Base-by-base conservation (phyloP, 2,113 vertebrate genomes). In the Varanus salvator region DNA sequence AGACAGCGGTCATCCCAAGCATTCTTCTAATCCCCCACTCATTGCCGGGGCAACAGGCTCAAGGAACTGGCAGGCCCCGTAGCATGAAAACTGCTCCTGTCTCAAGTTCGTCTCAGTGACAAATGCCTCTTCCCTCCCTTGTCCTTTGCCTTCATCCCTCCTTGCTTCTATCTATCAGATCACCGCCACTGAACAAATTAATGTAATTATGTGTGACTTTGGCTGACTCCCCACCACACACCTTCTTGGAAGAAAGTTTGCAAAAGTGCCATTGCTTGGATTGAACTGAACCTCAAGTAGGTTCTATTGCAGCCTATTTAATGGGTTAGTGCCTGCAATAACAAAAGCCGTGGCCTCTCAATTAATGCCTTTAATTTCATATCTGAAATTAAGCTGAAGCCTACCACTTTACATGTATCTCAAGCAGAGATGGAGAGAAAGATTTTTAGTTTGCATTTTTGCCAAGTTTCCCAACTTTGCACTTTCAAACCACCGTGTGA, bases 1-100 rank as follows among this genome's bases (percentile, higher is more conserved):
- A 97, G 97, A 97, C 96, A 94, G 95, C 93, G 96, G 95, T 91
- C 0, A 90, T 96, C 96, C 96, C 93, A 96, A 44, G 95, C 97
- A 97, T 98, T 98, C 97, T 96, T 95, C 87, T 97, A 96, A 96
- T 96, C 96, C 95, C 93, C 94, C 95, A 97, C 95, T 96, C 97
- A 98, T 98, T 87, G 90, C 97, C 97, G 91, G 77, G 97, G 97
- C 97, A 98, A 98, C 98, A 95, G 95, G 95, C 95, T 93, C 94
- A 96, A 95, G 95, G 93, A 95, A 90, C 93, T 95, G 96, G 91
- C 84, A 0, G 71, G 89, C 92, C 93, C 92, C 92, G 94, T 84
- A 89, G 90, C 77, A 92, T 94, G 94, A 97, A 96, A 94, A 86
- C 90, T 80, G 90, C 91, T 93, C 94, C 93, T 95, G 96, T 96